Conservation (phyloP, 2,888 invertebrate species). For the Plebejus melissa region DNA sequence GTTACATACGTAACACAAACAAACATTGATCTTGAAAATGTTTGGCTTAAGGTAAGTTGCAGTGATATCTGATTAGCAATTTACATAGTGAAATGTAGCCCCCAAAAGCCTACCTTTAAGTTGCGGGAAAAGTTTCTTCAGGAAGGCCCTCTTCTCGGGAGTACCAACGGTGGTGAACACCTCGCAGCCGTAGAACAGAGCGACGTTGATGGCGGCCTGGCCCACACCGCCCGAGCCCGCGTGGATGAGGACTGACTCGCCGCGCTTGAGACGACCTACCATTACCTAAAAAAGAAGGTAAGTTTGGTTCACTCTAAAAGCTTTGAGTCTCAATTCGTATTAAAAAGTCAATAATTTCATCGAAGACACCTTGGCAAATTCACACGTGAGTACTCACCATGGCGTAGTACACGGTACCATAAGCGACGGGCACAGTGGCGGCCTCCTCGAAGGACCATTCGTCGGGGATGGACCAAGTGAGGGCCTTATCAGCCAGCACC, state of each 20-base stretch:
- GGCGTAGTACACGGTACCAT: constrained; percentile 82
- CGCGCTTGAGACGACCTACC: constrained; percentile 87
- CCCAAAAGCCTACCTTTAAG: constrained; percentile 66
- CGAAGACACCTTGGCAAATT: no score
- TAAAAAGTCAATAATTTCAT: no score
- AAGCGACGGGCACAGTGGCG: constrained; percentile 89
- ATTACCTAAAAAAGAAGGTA: constrained; percentile 50
- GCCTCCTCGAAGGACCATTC: constrained; percentile 86
- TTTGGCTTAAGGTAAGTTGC: no score
- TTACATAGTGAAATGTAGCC: no score
- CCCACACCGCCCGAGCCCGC: constrained; percentile 98
- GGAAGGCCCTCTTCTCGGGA: constrained; percentile 90
- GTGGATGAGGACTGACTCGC: constrained; percentile 93
- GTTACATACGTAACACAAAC: no score
- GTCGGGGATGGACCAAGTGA: constrained; percentile 84
- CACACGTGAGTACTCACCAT: constrained; percentile 49
- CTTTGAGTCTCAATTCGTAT: no score
- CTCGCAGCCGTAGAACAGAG: constrained; percentile 91
- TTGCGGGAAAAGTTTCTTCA: constrained; percentile 92
- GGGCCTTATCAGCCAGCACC: constrained; percentile 75
- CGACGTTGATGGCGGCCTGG: constrained; percentile 97
- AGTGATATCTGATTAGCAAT: no score
- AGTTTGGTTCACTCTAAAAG: no score
- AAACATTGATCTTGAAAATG: no score
- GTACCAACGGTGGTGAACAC: constrained; percentile 97